Conservation (phyloP, 2,797 vertebrate genomes). For the Cynopterus sphinx region DNA sequence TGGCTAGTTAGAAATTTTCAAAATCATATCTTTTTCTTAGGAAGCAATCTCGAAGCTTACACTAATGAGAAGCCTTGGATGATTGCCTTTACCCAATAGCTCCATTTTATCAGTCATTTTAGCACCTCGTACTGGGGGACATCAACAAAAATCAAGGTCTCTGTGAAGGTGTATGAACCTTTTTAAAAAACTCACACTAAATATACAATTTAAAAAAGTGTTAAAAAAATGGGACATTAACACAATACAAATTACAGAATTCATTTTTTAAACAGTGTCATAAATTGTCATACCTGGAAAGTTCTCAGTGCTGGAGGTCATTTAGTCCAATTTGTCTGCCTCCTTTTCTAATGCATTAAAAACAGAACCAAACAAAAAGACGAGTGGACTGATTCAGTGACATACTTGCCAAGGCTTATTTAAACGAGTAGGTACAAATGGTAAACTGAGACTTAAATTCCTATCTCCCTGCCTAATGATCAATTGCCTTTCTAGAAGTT, state of each 20-base stretch:
- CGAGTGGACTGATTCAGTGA: neutral
- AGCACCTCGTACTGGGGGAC: neutral
- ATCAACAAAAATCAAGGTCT: neutral
- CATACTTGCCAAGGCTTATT: neutral
- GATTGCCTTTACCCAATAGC: neutral
- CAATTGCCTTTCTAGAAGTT: neutral
- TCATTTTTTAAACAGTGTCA: neutral
- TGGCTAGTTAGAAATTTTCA: neutral
- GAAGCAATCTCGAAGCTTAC: neutral
- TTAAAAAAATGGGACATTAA: neutral
- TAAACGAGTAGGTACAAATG: neutral
- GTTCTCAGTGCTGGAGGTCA: neutral
- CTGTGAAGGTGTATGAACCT: neutral
- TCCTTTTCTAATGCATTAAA: neutral
- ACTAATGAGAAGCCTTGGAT: neutral
- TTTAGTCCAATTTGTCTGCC: neutral
- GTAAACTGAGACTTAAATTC: neutral
- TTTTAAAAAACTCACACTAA: neutral
- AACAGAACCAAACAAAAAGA: neutral
- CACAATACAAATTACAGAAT: neutral
- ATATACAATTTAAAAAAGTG: neutral
- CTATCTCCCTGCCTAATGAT: neutral
- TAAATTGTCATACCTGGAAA: neutral
- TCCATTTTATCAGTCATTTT: neutral
- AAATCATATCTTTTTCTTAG: neutral